Conservation (phyloP, 2,113 vertebrate species). For the Ceuthmochares aereus region DNA sequence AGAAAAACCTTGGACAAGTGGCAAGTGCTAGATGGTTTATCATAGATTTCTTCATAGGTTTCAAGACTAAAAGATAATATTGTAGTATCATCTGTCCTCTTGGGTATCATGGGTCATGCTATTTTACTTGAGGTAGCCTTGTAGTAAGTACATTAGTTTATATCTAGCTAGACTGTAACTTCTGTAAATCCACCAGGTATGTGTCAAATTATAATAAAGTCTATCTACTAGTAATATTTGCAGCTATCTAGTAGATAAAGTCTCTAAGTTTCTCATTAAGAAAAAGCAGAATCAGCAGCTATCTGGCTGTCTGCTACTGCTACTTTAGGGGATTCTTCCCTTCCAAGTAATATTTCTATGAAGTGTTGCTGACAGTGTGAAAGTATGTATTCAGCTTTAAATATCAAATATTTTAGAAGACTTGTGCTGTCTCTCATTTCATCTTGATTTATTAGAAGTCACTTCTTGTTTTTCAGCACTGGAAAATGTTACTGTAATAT, state of each 20-base stretch:
- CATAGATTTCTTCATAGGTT: background rate
- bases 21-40: background rate
- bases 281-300: background rate
- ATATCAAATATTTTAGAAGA: background rate
- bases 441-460: slow-evolving; percentile 59
- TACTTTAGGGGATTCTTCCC: background rate
- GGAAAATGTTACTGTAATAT: slow-evolving; percentile 38
- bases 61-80: background rate
- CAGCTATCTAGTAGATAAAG: background rate
- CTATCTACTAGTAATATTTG: background rate
- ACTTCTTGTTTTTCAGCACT: slow-evolving; percentile 44
- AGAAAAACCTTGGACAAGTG: background rate
- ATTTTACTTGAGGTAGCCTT: background rate
- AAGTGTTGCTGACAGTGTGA: background rate
- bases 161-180: background rate
- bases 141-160: background rate
- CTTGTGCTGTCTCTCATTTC: slow-evolving; percentile 16
- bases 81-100: background rate
- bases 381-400: slow-evolving; percentile 39
- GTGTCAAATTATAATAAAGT: background rate
- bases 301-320: background rate
- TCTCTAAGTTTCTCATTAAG: background rate
- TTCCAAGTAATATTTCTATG: background rate
- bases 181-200: background rate
- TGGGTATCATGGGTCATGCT: background rate